These are phyloP conservation scores for Agapostemon virescens DNA, from an alignment of 2,888 invertebrate species.

Conservation along the genomic window DNA sequence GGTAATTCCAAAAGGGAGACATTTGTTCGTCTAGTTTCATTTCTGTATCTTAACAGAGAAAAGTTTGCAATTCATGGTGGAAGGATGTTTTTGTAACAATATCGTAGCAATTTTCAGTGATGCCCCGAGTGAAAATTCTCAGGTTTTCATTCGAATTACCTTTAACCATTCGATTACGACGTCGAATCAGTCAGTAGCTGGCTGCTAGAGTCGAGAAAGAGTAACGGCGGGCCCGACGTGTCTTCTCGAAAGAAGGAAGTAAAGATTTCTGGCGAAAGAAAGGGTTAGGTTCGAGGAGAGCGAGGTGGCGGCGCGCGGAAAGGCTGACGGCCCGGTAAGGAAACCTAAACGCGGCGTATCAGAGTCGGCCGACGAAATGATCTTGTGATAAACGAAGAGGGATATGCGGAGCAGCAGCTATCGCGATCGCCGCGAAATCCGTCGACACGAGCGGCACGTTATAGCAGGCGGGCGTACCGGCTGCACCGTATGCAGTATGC, in stretches of 20 bases:
- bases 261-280: background rate
- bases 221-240: no score
- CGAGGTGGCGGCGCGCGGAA: constrained; percentile 2
- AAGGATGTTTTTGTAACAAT: no score
- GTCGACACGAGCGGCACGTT: constrained; percentile 47
- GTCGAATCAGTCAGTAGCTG: no score
- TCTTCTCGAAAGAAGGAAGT: no score
- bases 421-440: constrained; percentile 50
- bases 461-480: constrained; percentile 15
- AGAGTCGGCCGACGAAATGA: constrained; percentile 33
- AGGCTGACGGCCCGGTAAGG: constrained; percentile 10
- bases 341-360: constrained; percentile 38
- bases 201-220: no score
- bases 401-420: constrained; percentile 35
- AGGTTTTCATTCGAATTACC: no score
- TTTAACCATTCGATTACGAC: no score
- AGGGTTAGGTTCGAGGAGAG: background rate
- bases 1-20: no score
- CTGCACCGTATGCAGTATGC: constrained; percentile 56
- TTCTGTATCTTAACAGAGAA: no score
- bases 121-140: no score
- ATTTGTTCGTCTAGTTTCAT: no score
- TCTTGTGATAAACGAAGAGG: constrained; percentile 43
- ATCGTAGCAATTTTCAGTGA: no score
- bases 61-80: background rate